phyloP scores from a whole-genome alignment of 2,113 vertebrate species.

The Psittacara wagleri region DNA sequence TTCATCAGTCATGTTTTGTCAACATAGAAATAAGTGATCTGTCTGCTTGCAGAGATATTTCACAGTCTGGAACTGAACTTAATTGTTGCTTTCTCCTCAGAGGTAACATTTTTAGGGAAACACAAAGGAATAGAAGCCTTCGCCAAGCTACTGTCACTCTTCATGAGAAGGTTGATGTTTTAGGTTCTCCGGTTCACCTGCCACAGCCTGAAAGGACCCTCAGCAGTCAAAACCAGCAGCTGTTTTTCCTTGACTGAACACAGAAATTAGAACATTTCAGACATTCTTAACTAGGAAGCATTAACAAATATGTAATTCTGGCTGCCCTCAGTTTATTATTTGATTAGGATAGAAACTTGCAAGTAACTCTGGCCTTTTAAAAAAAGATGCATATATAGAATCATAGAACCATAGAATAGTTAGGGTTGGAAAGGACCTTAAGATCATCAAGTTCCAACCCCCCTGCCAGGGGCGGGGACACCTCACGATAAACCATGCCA shows the following conservation, averaged over 20 bases:
- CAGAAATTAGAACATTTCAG: not conserved
- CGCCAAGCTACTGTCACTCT: not conserved
- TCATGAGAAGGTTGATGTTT: not conserved
- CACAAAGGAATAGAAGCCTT: not conserved
- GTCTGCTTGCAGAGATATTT: not conserved
- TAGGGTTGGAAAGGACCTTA: too few species aligned
- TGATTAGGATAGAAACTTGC: not conserved
- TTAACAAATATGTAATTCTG: not conserved
- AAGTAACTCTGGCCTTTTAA: not conserved
- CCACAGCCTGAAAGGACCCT: not conserved
- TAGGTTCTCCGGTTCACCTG: not conserved
- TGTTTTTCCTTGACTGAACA: not conserved
- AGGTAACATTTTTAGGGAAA: not conserved
- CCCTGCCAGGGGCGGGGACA: too few species aligned
- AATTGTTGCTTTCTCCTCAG: not conserved
- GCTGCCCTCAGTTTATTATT: not conserved
- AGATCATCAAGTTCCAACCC: too few species aligned
- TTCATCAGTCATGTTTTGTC: not conserved
- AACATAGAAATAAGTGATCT: not conserved
- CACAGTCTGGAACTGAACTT: not conserved
- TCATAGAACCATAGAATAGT: too few species aligned
- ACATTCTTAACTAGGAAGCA: not conserved
- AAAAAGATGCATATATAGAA: not conserved
- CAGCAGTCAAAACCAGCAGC: not conserved
- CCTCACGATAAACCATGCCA: too few species aligned